Evolutionary conservation across 1,140 invertebrate genomes (phyloP).

Genomic region (Drosophila nasuta): DNA sequence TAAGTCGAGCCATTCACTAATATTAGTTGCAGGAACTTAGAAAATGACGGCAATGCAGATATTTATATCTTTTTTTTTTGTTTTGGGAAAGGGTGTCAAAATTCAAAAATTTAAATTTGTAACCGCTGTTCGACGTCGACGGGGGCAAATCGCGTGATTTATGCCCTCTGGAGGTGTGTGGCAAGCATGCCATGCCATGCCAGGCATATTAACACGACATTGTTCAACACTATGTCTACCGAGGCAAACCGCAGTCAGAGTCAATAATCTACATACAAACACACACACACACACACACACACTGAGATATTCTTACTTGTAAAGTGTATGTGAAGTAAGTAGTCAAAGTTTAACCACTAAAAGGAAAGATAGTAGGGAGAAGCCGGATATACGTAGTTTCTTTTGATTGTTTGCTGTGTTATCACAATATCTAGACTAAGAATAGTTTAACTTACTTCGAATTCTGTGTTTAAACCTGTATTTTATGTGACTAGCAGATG

Average conservation of each 20-base stretch:
- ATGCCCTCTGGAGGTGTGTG: constrained; percentile 7
- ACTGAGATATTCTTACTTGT: no score
- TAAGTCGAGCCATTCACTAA: constrained; percentile 1
- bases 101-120: constrained; percentile 33
- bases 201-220: constrained; percentile 36
- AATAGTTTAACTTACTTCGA: neutral
- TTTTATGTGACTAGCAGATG: neutral
- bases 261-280: constrained; percentile 21
- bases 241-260: constrained; percentile 34
- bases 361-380: constrained; percentile 14
- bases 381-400: constrained; percentile 21
- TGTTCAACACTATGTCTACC: constrained; percentile 22
- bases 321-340: constrained; percentile 7
- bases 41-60: constrained; percentile 39
- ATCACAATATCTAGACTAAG: constrained; percentile 14
- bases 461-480: neutral
- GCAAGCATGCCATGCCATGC: constrained; percentile 21
- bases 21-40: constrained; percentile 14
- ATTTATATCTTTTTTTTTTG: constrained; percentile 10
- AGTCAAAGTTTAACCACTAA: constrained; percentile 15
- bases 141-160: constrained; percentile 28
- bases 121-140: neutral
- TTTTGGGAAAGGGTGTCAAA: constrained; percentile 27
- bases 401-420: constrained; percentile 18
- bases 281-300: neutral